A percentile compares a stretch with the other conserved stretches of the same genome.
Conservation (phyloP, 2,888 invertebrate species). For the Tinea semifulvella region DNA sequence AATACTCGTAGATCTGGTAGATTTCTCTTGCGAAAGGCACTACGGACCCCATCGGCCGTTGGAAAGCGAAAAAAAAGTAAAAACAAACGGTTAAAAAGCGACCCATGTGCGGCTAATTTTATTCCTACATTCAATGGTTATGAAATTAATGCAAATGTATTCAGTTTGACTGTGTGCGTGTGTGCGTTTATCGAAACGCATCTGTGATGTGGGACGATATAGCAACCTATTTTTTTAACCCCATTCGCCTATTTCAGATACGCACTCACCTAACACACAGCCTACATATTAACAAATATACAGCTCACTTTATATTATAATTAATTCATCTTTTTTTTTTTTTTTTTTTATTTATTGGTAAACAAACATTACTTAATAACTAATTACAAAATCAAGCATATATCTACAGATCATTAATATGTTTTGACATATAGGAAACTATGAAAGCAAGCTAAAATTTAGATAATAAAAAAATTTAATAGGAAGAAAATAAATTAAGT, state of each 20-base stretch:
- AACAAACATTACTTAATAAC: too few relatives aligned
- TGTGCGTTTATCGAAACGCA: conserved; percentile 17
- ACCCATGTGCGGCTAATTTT: conserved; percentile 61
- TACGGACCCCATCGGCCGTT: conserved; percentile 11
- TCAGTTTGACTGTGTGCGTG: conserved; percentile 34
- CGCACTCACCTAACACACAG: not conserved
- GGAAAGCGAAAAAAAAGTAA: conserved; percentile 29
- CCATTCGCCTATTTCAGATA: not conserved
- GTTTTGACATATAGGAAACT: too few relatives aligned
- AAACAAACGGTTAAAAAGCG: conserved; percentile 51
- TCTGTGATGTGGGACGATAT: conserved; percentile 14
- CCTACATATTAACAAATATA: too few relatives aligned
- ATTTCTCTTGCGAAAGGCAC: not conserved
- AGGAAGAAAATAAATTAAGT: too few relatives aligned
- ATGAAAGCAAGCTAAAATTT: too few relatives aligned
- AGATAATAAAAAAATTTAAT: too few relatives aligned
- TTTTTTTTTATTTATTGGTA: not conserved
- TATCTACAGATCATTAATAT: too few relatives aligned
- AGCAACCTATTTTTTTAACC: conserved; percentile 3
- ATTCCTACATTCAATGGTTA: conserved; percentile 62
- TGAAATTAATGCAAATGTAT: conserved; percentile 63
- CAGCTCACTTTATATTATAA: not conserved
- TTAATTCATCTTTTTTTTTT: not conserved
- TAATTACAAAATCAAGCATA: too few relatives aligned
- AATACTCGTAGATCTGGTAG: too few relatives aligned